Evolutionary conservation across 1,140 invertebrate species (phyloP), one percentile per base, ranked within the genome.

Genomic region (Neodiprion virginianus): DNA sequence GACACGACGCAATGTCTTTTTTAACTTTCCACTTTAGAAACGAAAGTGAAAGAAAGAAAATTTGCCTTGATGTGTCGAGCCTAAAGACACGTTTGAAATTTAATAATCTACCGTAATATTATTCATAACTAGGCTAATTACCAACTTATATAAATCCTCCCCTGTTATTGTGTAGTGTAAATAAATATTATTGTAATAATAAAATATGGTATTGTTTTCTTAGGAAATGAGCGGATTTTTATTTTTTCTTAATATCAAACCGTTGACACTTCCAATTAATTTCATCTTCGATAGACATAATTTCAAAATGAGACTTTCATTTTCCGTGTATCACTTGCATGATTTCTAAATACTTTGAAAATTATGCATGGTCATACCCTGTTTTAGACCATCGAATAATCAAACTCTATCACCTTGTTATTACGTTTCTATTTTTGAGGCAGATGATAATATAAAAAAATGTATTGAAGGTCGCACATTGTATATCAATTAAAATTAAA

Each of bases 161-260:
- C 79, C 82, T 81, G 81, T 87, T 88, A 82, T 83, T 82, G 85
- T 86, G 80, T 86, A 87, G 82, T 88, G 86, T 85, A 87, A 88
- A 88, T 88, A 87, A 86, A 87, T 86, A 82, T 81, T 83, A 84
- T 86, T 86, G 76, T 83, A 80, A 79, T 82, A 86, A 82, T 47
- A 81, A 79, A 61, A 61, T 61, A 61, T 40, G 28, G 28, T 40
- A 40, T 40, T 17, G 11, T 61, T 61, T 61, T 61, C 53, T 61
- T 61, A 61, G 53, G n/a, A 61, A 61, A 61, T 14, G 53, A 61
- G 53, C 8, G 3, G 53, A 0, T 0, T 17, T 61, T 61, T 61
- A 14, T 61, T 61, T 61, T 40, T 40, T 40, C 17, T 40, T 1
- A 40, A 40, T 40, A 40, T 40, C 5, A 5, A 40, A 40, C 28